Evolutionary conservation across 2,113 vertebrate species (phyloP).

Genomic region (Erinaceus europaeus): DNA sequence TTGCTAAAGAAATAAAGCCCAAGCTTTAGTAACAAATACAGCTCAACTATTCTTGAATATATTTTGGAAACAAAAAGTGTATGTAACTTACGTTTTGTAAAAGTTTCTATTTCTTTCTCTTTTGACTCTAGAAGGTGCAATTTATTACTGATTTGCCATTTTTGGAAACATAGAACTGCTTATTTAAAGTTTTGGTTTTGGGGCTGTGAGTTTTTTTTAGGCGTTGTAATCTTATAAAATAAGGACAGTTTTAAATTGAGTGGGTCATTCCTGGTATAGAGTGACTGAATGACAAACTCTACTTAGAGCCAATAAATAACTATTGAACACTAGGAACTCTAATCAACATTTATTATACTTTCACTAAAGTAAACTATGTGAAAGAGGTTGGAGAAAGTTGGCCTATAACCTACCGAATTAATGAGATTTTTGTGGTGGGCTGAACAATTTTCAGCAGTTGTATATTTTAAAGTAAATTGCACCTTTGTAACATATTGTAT

Average conservation of each 20-base stretch:
- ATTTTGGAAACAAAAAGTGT: constrained; percentile 63
- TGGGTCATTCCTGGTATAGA: constrained; percentile 53
- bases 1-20: constrained; percentile 71
- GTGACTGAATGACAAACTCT: constrained; percentile 59
- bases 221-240: constrained; percentile 62
- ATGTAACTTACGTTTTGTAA: constrained; percentile 71
- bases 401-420: constrained; percentile 32
- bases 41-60: constrained; percentile 64
- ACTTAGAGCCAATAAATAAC: constrained; percentile 29
- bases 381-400: constrained; percentile 35
- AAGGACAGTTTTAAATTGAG: constrained; percentile 54
- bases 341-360: constrained; percentile 38
- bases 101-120: constrained; percentile 54
- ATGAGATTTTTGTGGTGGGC: constrained; percentile 56
- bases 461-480: constrained; percentile 76
- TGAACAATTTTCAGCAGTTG: constrained; percentile 62
- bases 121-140: constrained; percentile 68
- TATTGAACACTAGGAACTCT: constrained; percentile 58
- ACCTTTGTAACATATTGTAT: constrained; percentile 76
- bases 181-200: constrained; percentile 53
- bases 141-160: constrained; percentile 71
- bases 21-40: constrained; percentile 61
- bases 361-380: constrained; percentile 47
- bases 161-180: constrained; percentile 47
- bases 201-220: constrained; percentile 62